Evolutionary conservation across 2,797 vertebrate species (phyloP), one percentile per base, ranked within the genome.

Genomic region (Vultur gryphus): DNA sequence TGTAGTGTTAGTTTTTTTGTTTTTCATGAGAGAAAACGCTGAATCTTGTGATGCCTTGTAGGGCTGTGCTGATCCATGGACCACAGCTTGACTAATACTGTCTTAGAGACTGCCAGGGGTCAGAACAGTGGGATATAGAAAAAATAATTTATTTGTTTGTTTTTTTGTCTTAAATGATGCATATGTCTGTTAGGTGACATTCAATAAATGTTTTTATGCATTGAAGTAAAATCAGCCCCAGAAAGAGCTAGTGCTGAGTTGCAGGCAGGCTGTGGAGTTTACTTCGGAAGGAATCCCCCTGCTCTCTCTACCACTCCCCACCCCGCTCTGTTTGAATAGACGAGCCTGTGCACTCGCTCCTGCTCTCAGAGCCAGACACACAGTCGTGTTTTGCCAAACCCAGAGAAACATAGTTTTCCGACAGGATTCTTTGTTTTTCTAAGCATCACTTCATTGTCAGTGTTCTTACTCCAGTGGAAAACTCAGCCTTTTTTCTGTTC

Each of bases 311-410:
- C 20, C 6, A 18, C 6, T 51, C 12, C 51, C 7, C 2, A 0
- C 4, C 12, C 6, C 0, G 0, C 16, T 66, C 41, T n/a, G 3
- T 39, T 46, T 24, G 64, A 85, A 39, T 6, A 64, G 35, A 65
- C 6, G 26, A 55, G 24, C 24, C 11, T 61, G 7, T 12, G 11
- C 39, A 17, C 33, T 39, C 0, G 0, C 20, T 87, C 8, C 13
- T 43, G 46, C 21, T 75, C 43, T 64, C n/a, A 55, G 59, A 62
- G 41, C 5, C 13, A 51, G 26, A 70, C 18, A 75, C 5, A 54
- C 5, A 26, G 46, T 23, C 0, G 0, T 3, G 1, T 41, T 67
- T 54, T 80, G 41, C 20, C 48, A 80, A 77, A 80, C 4, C 2
- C 26, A 55, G 49, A 79, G 70, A 80, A 87, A 58, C 2, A 7